Conservation (phyloP, 2,113 vertebrate species). For the Pteronura brasiliensis region DNA sequence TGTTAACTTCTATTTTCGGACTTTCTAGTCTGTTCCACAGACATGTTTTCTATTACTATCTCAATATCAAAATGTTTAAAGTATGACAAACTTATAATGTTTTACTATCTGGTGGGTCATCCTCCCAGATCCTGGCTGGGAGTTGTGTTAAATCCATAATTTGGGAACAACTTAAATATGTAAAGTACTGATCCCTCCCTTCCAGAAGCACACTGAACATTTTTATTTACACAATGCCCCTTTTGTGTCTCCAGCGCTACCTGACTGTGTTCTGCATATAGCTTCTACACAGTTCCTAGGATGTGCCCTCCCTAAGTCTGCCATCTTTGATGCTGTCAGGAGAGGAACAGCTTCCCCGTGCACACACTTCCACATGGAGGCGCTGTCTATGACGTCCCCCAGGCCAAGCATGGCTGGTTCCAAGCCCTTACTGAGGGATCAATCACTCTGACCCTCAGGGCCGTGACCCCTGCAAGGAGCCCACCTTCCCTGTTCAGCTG, state of each 20-base stretch:
- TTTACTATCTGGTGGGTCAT: background rate
- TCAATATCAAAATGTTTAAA: background rate
- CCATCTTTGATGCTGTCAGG: background rate
- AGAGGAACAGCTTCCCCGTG: background rate
- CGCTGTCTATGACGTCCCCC: background rate
- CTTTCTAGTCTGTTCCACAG: background rate
- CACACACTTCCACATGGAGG: accelerated
- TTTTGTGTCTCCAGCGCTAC: background rate
- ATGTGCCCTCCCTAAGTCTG: accelerated
- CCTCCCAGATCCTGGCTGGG: background rate
- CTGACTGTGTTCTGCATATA: no score
- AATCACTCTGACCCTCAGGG: background rate
- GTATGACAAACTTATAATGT: background rate
- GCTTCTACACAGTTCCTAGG: background rate
- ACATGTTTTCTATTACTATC: background rate
- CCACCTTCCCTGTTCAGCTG: background rate
- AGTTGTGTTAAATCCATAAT: background rate
- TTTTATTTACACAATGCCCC: background rate
- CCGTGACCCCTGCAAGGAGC: background rate
- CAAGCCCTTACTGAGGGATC: background rate
- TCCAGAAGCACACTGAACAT: background rate
- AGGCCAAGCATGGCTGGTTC: background rate
- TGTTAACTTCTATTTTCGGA: background rate
- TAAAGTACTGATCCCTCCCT: background rate
- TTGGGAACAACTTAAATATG: background rate